Conservation (phyloP, 1,140 invertebrate genomes). For the Heliconius eleuchia region DNA sequence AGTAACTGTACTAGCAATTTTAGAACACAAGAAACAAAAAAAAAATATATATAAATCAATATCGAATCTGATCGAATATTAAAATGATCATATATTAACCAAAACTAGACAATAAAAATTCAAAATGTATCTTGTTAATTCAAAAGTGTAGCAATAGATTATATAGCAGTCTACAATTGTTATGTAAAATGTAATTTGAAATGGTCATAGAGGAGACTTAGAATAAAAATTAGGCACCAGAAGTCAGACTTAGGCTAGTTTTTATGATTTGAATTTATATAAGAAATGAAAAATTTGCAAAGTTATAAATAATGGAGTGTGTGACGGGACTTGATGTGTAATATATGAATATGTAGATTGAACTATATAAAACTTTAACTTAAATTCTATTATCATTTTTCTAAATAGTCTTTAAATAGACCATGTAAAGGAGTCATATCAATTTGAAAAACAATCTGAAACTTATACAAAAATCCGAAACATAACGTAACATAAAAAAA, state of each 20-base stretch:
- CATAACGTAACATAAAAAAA: too few species aligned
- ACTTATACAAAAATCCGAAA: too few species aligned
- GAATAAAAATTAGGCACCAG: slow-evolving; percentile 2
- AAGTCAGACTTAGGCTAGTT: not conserved
- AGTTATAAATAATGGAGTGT: not conserved
- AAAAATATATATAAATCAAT: not conserved
- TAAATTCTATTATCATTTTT: too few species aligned
- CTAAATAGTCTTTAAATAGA: too few species aligned
- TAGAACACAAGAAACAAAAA: not conserved
- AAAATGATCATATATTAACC: not conserved
- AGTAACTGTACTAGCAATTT: not conserved
- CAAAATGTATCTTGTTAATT: not conserved
- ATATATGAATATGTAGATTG: too few species aligned
- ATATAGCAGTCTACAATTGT: not conserved
- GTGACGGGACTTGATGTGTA: not conserved
- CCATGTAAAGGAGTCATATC: too few species aligned
- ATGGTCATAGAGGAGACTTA: not conserved
- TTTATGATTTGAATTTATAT: not conserved
- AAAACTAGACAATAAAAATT: not conserved
- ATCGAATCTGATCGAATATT: not conserved
- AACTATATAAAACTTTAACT: too few species aligned
- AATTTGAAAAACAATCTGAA: too few species aligned
- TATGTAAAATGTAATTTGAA: not conserved
- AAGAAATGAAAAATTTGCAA: not conserved
- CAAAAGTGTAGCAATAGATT: not conserved